These are phyloP conservation scores for Solea senegalensis DNA, from an alignment of 2,113 vertebrate genomes.

Conservation along the genomic window DNA sequence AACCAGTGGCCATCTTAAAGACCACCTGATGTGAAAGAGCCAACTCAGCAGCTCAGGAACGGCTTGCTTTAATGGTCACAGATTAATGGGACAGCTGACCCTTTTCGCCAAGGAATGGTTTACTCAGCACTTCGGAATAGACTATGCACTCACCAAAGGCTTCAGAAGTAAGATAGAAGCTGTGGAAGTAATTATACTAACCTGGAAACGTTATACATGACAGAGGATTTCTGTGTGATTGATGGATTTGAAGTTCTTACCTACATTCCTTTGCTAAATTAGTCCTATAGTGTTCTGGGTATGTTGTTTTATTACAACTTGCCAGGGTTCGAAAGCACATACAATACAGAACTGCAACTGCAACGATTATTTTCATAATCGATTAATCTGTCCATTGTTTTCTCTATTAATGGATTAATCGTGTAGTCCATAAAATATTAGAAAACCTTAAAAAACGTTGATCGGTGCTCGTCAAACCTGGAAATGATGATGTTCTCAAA, in stretches of 20 bases:
- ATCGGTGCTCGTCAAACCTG: no score
- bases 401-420: no score
- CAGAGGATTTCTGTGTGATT: background rate
- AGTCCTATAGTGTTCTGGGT: no score
- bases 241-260: background rate
- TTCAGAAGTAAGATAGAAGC: conserved; percentile 9
- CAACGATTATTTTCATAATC: no score
- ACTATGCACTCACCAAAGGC: conserved; percentile 18
- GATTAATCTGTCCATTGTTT: no score
- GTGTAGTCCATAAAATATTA: no score
- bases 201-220: background rate
- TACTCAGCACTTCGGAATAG: conserved; percentile 48
- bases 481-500: no score
- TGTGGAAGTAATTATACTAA: background rate
- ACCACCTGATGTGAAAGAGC: conserved; percentile 22
- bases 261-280: background rate
- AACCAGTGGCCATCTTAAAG: conserved; percentile 4
- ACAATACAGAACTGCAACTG: no score
- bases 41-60: conserved; percentile 37
- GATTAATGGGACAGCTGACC: conserved; percentile 60
- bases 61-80: conserved; percentile 55
- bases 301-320: no score
- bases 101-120: conserved; percentile 17
- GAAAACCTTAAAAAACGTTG: no score
- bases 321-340: no score